Conservation (phyloP, 1,140 invertebrate genomes). For the Eupristina koningsbergeri region DNA sequence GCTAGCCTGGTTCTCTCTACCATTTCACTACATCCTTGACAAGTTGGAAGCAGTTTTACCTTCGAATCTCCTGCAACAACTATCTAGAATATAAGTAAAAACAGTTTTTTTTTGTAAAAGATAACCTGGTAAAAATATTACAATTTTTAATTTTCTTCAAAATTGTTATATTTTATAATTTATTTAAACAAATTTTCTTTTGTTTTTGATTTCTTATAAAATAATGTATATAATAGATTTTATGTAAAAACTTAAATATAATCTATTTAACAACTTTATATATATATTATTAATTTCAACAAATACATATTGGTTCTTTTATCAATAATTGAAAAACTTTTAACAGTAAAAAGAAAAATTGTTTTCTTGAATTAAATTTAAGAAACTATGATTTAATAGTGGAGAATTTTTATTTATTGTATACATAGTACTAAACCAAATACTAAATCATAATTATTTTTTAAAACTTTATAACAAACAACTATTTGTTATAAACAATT, state of each 20-base stretch:
- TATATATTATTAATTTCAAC: not conserved
- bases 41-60: constrained; percentile 88
- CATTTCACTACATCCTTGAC: constrained; percentile 87
- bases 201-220: not conserved
- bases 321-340: not conserved
- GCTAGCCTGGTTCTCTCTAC: constrained; percentile 86
- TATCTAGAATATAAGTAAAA: constrained; percentile 83
- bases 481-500: not conserved
- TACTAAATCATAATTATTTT: constrained; percentile 14
- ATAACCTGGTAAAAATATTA: constrained; percentile 43
- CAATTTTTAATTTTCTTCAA: not conserved
- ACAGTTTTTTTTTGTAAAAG: not conserved
- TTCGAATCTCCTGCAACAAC: constrained; percentile 86
- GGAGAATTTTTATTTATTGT: not conserved
- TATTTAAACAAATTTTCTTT: not conserved
- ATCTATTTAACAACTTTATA: not conserved
- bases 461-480: not conserved
- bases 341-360: not conserved
- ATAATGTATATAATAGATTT: not conserved
- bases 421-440: constrained; percentile 9
- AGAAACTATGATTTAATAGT: not conserved
- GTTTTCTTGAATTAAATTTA: too few relatives aligned
- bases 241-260: not conserved
- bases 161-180: not conserved
- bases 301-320: not conserved